Base-by-base conservation (phyloP, 2,888 invertebrate genomes). In the Eurois occulta region DNA sequence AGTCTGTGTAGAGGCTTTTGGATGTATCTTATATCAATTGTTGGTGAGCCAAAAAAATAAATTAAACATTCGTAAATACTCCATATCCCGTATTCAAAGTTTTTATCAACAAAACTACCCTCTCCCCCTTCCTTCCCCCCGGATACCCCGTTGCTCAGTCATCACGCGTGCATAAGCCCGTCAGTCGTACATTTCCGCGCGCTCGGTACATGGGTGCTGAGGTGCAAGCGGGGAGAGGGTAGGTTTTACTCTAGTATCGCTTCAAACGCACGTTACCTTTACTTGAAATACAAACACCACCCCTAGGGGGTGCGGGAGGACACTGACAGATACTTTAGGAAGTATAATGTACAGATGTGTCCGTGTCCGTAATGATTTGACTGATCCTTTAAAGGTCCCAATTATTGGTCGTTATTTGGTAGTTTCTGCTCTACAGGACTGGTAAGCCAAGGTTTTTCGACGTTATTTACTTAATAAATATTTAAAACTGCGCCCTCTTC, bases 81-180 rank as follows among this genome's bases (percentile, higher is more conserved):
- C 35, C 13, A 18, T 32, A 41, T 10, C 72, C 24, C 11, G 21
- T 75, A 68, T 60, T 81, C 46, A 64, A 72, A 75, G 41, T 35
- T 48, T 58, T 48, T 48, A 66, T 65, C 68, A 46, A 85, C 18
- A n/a, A 38, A 46, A 21, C 28, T 43, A 3, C 18, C 16, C 24
- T 13, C 8, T 28, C 24, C 32, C 16, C 48, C 1, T 7, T 16
- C 16, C n/a, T 13, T n/a, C n/a, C 16, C 0, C 16, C 18, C n/a
- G 38, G 6, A 16, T n/a, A 32, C 24, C 58, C 28, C 62, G 21
- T 1, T 8, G 16, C 46, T 68, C n/a, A 41, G 64, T 60, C 72
- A 60, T 83, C 83, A 85, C 83, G 83, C 72, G 72, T 85, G 77
- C 82, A 76, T 76, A 70, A 64, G 48, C 46, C 38, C 65, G 65